A percentile compares a stretch with the other conserved stretches of the same genome.
These are phyloP conservation scores for Gymnorhina tibicen DNA, from an alignment of 2,113 vertebrate genomes.

Conservation along the genomic window DNA sequence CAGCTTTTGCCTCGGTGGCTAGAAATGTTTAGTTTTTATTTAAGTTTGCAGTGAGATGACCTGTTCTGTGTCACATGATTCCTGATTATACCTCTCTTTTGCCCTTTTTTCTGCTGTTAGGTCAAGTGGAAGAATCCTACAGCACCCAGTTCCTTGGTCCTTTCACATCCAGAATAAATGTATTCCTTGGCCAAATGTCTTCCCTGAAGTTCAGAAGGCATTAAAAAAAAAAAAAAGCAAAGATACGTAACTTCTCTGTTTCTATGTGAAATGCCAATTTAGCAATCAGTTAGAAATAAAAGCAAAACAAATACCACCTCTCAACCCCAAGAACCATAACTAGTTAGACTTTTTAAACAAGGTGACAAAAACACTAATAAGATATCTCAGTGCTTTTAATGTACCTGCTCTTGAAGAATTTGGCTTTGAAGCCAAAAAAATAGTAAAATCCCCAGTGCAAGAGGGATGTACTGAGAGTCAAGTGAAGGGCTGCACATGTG, in stretches of 20 bases:
- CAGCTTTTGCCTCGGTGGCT: neutral
- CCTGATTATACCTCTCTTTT: neutral
- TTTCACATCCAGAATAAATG: neutral
- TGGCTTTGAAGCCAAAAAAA: neutral
- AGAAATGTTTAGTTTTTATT: neutral
- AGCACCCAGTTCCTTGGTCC: neutral
- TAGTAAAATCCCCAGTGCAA: neutral
- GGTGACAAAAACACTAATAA: neutral
- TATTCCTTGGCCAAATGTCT: neutral
- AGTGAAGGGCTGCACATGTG: neutral
- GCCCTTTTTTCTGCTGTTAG: neutral
- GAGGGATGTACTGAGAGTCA: neutral
- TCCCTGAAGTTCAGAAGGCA: neutral
- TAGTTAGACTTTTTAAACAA: neutral
- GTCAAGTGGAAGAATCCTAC: neutral
- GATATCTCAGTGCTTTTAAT: neutral
- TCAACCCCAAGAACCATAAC: neutral
- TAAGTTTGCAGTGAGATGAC: neutral
- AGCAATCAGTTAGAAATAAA: neutral
- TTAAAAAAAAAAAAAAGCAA: neutral
- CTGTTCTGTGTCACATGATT: neutral
- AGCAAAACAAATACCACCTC: neutral
- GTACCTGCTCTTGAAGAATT: neutral
- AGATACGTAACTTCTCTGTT: neutral
- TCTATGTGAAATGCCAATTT: neutral